Evolutionary conservation across 2,797 vertebrate genomes (phyloP).

Genomic region (Varecia variegata): DNA sequence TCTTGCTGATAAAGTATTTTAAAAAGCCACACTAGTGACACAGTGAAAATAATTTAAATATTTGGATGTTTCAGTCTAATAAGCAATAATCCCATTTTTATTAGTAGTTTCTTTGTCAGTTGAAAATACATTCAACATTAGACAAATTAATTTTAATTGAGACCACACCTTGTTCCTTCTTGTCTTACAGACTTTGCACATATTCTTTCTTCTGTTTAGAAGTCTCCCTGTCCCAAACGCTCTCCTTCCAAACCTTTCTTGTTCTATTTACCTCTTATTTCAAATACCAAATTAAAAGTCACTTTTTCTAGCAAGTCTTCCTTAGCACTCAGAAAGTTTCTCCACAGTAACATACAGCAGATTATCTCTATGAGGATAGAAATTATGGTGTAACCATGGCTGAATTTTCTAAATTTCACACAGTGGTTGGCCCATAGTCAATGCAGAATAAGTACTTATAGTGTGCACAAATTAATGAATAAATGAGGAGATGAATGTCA

Average conservation of each 20-base stretch:
- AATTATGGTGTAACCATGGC: neutral
- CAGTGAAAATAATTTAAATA: neutral
- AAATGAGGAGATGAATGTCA: neutral
- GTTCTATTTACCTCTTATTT: constrained; percentile 24
- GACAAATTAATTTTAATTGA: constrained; percentile 28
- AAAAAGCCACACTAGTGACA: constrained; percentile 7
- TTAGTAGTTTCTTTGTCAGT: constrained; percentile 24
- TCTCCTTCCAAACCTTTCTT: neutral
- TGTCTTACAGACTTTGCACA: neutral
- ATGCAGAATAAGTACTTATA: neutral
- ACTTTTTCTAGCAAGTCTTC: constrained; percentile 4
- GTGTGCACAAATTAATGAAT: neutral
- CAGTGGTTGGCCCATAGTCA: neutral
- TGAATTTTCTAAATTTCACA: constrained; percentile 10
- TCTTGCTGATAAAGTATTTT: constrained; percentile 17
- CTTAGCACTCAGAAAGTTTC: neutral
- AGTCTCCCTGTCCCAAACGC: neutral
- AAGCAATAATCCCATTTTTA: constrained; percentile 11
- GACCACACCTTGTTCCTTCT: neutral
- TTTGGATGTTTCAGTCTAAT: neutral
- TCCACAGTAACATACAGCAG: neutral
- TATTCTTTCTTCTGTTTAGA: neutral
- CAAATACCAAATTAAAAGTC: constrained; percentile 37
- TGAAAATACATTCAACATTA: constrained; percentile 29
- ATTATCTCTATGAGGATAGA: neutral